Evolutionary conservation across 2,113 vertebrate species (phyloP).

Genomic region (Oryzias melastigma): DNA sequence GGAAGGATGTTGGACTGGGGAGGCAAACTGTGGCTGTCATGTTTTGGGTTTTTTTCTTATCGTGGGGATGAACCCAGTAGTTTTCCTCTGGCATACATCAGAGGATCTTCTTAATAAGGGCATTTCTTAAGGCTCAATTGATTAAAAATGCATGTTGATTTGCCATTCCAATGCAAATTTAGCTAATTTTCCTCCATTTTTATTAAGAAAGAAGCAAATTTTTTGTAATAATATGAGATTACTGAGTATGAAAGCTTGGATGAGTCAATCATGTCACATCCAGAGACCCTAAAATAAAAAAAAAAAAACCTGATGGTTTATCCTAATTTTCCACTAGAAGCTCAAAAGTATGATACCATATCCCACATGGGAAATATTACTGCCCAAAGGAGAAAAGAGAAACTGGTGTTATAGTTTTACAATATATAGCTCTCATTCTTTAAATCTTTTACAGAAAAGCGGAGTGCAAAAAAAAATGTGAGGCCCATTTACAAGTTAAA

Average conservation of each 20-base stretch:
- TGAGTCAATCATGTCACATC: background rate
- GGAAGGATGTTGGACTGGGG: slow-evolving; percentile 69
- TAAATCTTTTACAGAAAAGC: background rate
- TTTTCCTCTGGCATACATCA: slow-evolving; percentile 41
- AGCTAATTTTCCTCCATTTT: background rate
- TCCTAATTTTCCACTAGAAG: no score
- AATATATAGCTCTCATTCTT: background rate
- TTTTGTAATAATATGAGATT: no score
- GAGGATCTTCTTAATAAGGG: slow-evolving; percentile 6
- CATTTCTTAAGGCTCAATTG: background rate
- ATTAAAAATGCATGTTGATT: background rate
- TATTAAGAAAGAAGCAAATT: background rate
- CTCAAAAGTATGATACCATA: background rate
- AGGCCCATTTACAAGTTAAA: background rate
- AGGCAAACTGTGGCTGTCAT: slow-evolving; percentile 27
- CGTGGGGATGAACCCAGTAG: slow-evolving; percentile 14
- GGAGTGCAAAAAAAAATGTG: background rate
- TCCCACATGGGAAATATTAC: background rate
- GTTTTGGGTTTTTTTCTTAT: slow-evolving; percentile 7
- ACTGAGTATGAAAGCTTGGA: background rate
- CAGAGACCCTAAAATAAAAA: background rate
- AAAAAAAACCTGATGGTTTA: no score
- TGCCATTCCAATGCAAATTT: background rate
- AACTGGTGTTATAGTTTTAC: background rate
- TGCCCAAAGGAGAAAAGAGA: background rate